Percentiles rank a stretch among this genome's conserved stretches.
These are phyloP conservation scores for Epinotia bilunana DNA, from an alignment of 2,888 invertebrate species.

Conservation along the genomic window DNA sequence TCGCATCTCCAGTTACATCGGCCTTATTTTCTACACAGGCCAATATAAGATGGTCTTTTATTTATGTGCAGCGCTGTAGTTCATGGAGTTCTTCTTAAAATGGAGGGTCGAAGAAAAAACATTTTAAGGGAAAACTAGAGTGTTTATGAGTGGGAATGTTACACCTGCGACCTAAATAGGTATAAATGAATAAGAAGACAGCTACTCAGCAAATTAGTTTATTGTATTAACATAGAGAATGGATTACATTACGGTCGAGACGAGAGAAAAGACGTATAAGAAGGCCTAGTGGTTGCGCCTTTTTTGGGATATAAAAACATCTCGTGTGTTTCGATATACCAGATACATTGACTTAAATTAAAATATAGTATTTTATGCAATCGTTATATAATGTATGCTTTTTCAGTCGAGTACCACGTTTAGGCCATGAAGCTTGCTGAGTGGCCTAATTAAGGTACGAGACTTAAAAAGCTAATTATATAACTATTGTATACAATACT, in stretches of 20 bases:
- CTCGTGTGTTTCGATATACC: no score
- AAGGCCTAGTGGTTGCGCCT: neutral
- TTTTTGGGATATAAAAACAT: no score
- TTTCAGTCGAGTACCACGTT: no score
- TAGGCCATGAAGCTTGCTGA: no score
- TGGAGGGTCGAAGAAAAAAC: constrained; percentile 11
- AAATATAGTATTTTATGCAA: no score
- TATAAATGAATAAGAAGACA: constrained; percentile 35
- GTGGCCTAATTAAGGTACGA: no score
- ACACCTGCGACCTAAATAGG: constrained; percentile 33
- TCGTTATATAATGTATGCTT: no score
- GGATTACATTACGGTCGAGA: constrained; percentile 17
- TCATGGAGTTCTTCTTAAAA: neutral
- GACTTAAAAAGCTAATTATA: no score
- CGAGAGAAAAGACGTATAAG: neutral
- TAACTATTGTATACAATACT: no score
- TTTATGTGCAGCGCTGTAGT: neutral
- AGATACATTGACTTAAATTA: no score
- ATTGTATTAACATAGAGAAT: constrained; percentile 28
- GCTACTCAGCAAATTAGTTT: constrained; percentile 35
- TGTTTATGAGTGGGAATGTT: constrained; percentile 31
- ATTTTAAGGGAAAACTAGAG: constrained; percentile 26
- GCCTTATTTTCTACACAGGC: constrained; percentile 16
- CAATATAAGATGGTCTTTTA: constrained; percentile 2
- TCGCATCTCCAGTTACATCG: neutral